phyloP scores from a whole-genome alignment of 35 echinoderm and acorn worm genomes.

The Lytechinus variegatus region DNA sequence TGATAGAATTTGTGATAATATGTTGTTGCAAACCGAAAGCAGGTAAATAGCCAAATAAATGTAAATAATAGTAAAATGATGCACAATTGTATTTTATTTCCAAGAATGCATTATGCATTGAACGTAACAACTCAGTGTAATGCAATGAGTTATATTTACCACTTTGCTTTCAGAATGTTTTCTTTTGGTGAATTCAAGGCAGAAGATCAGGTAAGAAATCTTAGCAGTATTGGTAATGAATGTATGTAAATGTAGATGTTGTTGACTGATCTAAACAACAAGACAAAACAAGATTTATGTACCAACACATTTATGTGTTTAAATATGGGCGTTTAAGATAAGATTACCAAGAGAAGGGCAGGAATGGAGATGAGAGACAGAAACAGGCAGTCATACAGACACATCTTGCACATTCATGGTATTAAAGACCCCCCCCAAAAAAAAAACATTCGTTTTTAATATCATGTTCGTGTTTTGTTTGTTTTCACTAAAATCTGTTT shows the following conservation, averaged over 20 bases:
- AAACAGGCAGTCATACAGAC: too few species aligned
- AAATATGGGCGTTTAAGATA: too few species aligned
- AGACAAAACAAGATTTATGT: neutral
- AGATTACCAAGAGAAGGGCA: too few species aligned
- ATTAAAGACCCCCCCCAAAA: too few species aligned
- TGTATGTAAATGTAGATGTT: neutral
- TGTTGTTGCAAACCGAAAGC: too few species aligned
- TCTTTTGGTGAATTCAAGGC: conserved; percentile 99
- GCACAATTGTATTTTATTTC: neutral
- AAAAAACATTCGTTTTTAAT: too few species aligned
- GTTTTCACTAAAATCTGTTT: neutral
- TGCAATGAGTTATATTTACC: neutral
- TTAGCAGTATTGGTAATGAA: neutral
- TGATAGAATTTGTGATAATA: too few species aligned
- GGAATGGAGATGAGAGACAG: too few species aligned
- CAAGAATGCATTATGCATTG: neutral
- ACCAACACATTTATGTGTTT: too few species aligned
- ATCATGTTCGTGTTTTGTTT: neutral
- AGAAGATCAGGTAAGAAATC: conserved; percentile 81
- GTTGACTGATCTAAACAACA: neutral
- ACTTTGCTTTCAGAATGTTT: conserved; percentile 80
- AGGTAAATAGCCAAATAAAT: too few species aligned
- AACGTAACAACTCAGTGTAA: neutral
- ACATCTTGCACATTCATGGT: too few species aligned
- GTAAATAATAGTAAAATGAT: too few species aligned